These are phyloP conservation scores for Casuarius casuarius DNA, from an alignment of 2,113 vertebrate genomes.

Conservation along the genomic window DNA sequence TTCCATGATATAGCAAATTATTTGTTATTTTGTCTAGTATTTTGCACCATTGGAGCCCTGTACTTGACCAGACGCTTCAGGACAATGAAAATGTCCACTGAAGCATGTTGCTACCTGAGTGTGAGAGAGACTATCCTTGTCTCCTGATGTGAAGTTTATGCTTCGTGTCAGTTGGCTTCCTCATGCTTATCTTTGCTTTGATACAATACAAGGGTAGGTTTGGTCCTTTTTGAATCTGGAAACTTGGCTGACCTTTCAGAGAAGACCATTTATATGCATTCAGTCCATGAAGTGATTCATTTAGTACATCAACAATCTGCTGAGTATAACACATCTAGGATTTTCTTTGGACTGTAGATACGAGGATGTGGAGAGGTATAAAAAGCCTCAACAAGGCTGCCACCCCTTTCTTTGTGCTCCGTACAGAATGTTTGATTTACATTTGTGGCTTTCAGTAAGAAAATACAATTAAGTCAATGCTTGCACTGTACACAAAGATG, in stretches of 20 bases:
- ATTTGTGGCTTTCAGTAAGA: background rate
- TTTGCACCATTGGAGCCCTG: background rate
- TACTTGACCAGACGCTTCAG: background rate
- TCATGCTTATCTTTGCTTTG: background rate
- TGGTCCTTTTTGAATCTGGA: background rate
- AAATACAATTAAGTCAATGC: background rate
- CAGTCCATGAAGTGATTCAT: background rate
- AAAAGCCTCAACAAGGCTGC: background rate
- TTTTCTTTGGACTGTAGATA: background rate
- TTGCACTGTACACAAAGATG: background rate
- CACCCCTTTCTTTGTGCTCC: background rate
- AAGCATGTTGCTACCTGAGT: background rate
- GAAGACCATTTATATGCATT: background rate
- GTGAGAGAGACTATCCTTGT: background rate
- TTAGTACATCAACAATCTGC: background rate
- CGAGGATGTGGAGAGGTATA: background rate
- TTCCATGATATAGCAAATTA: background rate
- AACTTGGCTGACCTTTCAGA: slow-evolving; percentile 1
- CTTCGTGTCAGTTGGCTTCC: background rate
- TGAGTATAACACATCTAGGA: background rate
- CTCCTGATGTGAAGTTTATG: background rate
- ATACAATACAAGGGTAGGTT: background rate
- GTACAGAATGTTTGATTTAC: background rate
- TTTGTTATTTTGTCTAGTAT: background rate
- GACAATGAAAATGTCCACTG: background rate